Base-by-base conservation (phyloP, 2,113 vertebrate genomes). In the Crypturellus undulatus region DNA sequence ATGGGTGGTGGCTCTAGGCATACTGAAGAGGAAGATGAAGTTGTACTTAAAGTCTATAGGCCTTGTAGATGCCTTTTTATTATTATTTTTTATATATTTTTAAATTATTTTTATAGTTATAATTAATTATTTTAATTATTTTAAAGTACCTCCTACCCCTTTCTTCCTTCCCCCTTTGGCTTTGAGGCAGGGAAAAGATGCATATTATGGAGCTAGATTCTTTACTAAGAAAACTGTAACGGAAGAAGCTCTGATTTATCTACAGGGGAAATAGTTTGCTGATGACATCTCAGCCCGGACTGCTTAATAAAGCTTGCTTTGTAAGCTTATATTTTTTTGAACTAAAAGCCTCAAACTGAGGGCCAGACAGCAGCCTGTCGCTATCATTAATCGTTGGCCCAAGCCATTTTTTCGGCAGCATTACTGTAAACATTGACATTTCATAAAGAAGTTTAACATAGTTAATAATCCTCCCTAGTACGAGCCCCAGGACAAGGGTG, bases 221-320 rank as follows among this genome's bases (percentile, higher is more conserved):
- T 84, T 49, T 75, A 79, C 68, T 89, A 90, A 91, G 83, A 56
- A 71, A 62, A 30, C 40, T 49, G 62, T 78, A 93, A 92, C 30
- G 56, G 79, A 95, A 84, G 58, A 78, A 86, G 36, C 69, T 82
- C n/a, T 81, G 58, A 87, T 89, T 94, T 94, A 94, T 94, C 78
- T 92, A 38, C 63, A 95, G 32, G 40, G 92, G 92, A 96, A 97
- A 96, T 97, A 95, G 84, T 75, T 96, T 87, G 49, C 63, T 96
- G 63, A 89, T 95, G 94, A 95, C 92, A 82, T 91, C 67, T 87
- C 36, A 62, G 36, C 56, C 80, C 89, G 89, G 58, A 40, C 86
- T 69, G 47, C 75, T 92, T 84, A 86, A 91, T 79, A 93, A 93
- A 84, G 58, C 94, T 84, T 92, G 70, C 59, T 92, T 92, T 93